These are phyloP conservation scores for Epizoanthus scotinus DNA, from an alignment of 92 coral and sea anemone species.

Conservation along the genomic window DNA sequence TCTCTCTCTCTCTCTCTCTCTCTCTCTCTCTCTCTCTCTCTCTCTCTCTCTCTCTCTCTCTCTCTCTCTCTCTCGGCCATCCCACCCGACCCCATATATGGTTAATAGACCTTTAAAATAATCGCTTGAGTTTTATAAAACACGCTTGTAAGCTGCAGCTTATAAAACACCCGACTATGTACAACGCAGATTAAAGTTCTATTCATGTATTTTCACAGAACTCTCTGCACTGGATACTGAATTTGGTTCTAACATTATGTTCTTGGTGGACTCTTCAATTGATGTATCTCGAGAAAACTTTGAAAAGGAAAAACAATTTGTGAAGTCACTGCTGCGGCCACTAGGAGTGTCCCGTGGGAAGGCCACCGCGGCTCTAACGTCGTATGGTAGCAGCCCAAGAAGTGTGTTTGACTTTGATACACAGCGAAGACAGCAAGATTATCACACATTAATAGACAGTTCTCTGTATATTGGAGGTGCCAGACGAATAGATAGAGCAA, in stretches of 20 bases:
- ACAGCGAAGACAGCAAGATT: conserved; percentile 50
- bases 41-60: too few species aligned
- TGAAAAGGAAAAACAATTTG: conserved; percentile 71
- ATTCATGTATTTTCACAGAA: conserved; percentile 8
- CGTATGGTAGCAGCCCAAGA: conserved; percentile 64
- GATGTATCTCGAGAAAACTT: conserved; percentile 61
- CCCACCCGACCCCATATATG: too few species aligned
- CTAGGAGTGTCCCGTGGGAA: conserved; percentile 62
- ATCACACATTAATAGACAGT: conserved; percentile 56
- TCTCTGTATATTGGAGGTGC: conserved; percentile 70
- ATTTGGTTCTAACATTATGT: conserved; percentile 61
- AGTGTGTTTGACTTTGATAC: conserved; percentile 55
- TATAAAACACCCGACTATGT: too few species aligned
- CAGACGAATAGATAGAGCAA: conserved; percentile 71
- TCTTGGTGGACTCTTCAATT: conserved; percentile 84
- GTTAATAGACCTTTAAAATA: too few species aligned
- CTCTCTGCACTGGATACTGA: conserved; percentile 14
- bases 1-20: too few species aligned
- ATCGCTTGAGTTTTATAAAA: too few species aligned
- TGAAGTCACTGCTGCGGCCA: conserved; percentile 63
- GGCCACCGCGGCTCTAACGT: conserved; percentile 69
- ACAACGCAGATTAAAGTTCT: neutral
- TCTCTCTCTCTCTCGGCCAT: too few species aligned
- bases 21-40: too few species aligned
- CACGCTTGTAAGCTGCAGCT: too few species aligned